A percentile compares a stretch with the other conserved stretches of the same genome.
Conservation (phyloP, 2,888 invertebrate species). For the Tubulanus polymorphus region DNA sequence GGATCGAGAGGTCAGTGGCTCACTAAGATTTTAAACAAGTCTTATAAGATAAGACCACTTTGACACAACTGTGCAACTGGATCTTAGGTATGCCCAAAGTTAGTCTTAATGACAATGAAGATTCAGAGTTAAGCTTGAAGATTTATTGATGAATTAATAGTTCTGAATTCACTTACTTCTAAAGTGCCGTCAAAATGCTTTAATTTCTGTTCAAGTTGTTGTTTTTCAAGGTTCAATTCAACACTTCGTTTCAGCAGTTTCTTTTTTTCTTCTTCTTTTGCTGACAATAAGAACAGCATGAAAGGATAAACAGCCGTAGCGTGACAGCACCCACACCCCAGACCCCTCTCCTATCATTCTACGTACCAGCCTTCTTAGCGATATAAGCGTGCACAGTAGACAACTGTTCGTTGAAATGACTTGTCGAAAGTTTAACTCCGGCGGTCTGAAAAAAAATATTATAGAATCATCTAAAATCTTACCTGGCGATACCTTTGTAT, state of each 20-base stretch:
- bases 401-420: slow-evolving; percentile 10
- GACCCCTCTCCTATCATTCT: background rate
- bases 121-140: no score
- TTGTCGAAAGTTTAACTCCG: slow-evolving; percentile 5
- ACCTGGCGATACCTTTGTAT: no score
- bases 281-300: slow-evolving; percentile 21
- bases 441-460: slow-evolving; percentile 13
- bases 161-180: slow-evolving; percentile 22
- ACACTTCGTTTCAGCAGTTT: slow-evolving; percentile 31
- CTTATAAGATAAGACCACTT: no score
- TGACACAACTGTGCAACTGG: no score
- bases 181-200: slow-evolving; percentile 30
- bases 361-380: slow-evolving; percentile 37
- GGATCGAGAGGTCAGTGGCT: no score
- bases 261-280: slow-evolving; percentile 44
- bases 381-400: slow-evolving; percentile 39
- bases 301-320: background rate
- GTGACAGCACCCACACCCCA: background rate
- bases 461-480: no score
- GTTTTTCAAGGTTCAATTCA: slow-evolving; percentile 34
- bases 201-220: slow-evolving; percentile 29
- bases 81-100: no score
- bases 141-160: no score
- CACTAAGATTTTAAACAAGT: no score
- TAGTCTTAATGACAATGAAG: no score